Base-by-base conservation (phyloP, 1,140 invertebrate species). In the Monomorium pharaonis region DNA sequence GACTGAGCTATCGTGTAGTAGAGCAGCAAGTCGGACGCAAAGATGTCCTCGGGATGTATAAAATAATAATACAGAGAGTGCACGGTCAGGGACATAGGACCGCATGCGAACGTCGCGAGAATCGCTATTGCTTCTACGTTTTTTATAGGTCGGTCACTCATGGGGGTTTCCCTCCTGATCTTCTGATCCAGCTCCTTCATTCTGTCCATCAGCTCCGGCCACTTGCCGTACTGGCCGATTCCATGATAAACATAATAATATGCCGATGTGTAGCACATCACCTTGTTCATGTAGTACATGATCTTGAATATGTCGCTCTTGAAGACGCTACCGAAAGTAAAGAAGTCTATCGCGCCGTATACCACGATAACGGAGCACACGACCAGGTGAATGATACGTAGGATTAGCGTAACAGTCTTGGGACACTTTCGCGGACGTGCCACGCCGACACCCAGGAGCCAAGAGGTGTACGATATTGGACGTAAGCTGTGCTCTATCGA, bases 261-360 rank as follows among this genome's bases (percentile, higher is more conserved):
- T 7, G 91, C 85, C 2, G 92, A 88, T 0, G 93, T 58, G 65
- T 93, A 92, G 67, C 83, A 90, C 0, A 88, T 63, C 0, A 86
- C 84, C 54, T 93, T 92, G 74, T 93, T 93, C 85, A 85, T 86
- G 51, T 87, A 93, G 30, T 93, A 93, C 87, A 93, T 93, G 12
- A 93, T 93, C 60, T 92, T 91, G 85, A 89, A 93, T 21, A 92
- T 88, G 16, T 93, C 86, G 33, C 91, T 93, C 67, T 89, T 90
- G 60, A 93, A 92, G 21, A 91, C 72, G 30, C 51, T 88, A 18
- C 85, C 81, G 37, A 93, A 92, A 0, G 90, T 88, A 14, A 90
- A 91, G 47, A 92, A 92, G 30, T 93, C 92, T 49, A 90, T 91
- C 5, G 84, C 88, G 10, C 92, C 90, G 63, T 91, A 93, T 2